These are phyloP conservation scores for Nyctalus aviator DNA, from an alignment of 2,797 vertebrate species.

Conservation along the genomic window DNA sequence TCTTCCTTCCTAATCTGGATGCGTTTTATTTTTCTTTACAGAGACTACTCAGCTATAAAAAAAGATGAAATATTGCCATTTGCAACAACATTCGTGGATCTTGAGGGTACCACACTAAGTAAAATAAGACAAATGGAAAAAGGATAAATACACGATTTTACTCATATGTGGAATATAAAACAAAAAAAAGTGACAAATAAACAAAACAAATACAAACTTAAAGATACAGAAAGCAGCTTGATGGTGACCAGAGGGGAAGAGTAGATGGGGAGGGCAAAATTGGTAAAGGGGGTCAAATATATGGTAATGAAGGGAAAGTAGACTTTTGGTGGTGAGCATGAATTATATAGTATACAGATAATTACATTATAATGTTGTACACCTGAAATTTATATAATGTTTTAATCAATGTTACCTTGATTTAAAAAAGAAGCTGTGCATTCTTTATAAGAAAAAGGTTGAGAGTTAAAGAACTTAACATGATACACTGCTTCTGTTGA, in stretches of 20 bases:
- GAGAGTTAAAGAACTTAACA: neutral
- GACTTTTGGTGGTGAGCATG: neutral
- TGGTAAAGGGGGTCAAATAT: neutral
- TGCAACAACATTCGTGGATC: neutral
- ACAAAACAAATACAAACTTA: neutral
- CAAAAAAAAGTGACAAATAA: neutral
- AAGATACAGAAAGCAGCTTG: neutral
- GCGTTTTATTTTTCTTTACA: neutral
- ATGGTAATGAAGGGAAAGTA: neutral
- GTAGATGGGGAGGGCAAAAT: neutral
- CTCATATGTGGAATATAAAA: neutral
- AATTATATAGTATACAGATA: neutral
- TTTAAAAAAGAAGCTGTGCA: neutral
- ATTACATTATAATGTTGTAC: neutral
- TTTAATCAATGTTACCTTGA: neutral
- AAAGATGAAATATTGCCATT: neutral
- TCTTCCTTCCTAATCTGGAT: neutral
- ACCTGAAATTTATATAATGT: neutral
- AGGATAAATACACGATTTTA: neutral
- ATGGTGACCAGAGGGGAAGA: neutral
- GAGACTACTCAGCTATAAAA: neutral
- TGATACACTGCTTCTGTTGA: neutral
- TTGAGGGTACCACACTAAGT: neutral
- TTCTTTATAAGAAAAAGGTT: neutral
- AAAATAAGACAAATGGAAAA: neutral